Conservation (phyloP, 2,113 vertebrate genomes). For the Amia ocellicauda region DNA sequence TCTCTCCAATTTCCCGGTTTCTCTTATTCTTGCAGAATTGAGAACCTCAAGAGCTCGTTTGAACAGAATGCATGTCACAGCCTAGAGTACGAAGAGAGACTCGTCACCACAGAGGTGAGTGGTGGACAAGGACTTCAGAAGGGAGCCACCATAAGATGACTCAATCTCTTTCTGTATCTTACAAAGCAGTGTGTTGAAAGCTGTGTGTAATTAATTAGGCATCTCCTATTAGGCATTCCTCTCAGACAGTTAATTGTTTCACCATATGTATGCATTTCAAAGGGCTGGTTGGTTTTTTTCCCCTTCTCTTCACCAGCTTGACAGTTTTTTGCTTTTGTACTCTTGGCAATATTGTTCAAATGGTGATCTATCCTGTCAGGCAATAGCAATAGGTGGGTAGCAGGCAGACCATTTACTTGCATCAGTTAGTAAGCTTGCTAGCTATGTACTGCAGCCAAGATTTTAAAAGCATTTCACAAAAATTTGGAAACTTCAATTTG, state of each 20-base stretch:
- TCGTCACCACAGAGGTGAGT: constrained; percentile 64
- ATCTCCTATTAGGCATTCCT: not conserved
- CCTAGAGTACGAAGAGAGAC: constrained; percentile 52
- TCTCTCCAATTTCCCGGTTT: constrained; percentile 1
- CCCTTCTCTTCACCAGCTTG: no score
- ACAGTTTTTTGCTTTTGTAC: no score
- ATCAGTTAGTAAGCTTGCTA: not conserved
- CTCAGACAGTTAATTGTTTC: no score
- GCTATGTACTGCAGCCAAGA: not conserved
- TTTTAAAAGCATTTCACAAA: not conserved
- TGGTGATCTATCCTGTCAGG: no score
- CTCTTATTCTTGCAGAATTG: constrained; percentile 39
- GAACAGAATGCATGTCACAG: constrained; percentile 40
- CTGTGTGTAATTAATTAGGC: not conserved
- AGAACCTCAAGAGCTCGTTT: constrained; percentile 45
- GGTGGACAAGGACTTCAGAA: not conserved
- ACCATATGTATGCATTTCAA: no score
- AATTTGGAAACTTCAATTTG: not conserved
- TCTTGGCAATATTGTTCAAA: no score
- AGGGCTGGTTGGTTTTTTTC: no score
- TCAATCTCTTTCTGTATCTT: not conserved
- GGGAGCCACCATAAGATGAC: not conserved
- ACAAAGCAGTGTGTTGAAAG: not conserved
- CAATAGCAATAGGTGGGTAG: no score
- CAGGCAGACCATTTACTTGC: not conserved